Conservation (phyloP, 2,888 invertebrate genomes). For the Tubulanus polymorphus region DNA sequence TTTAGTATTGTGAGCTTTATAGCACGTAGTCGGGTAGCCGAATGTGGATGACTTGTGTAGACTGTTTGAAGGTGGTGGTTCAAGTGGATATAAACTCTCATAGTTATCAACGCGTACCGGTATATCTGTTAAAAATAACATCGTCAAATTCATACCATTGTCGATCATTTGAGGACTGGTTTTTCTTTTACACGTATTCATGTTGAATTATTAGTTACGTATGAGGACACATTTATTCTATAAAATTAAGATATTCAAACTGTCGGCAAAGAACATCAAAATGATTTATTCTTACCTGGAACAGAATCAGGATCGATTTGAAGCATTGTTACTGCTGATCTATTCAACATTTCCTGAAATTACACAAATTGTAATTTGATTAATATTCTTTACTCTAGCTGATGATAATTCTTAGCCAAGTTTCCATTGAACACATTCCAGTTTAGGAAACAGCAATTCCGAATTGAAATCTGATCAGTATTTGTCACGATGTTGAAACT, state of each 20-base stretch:
- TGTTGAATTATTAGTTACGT: too few relatives aligned
- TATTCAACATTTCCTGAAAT: constrained; percentile 65
- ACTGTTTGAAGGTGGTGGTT: constrained; percentile 58
- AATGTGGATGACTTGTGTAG: constrained; percentile 66
- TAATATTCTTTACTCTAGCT: too few relatives aligned
- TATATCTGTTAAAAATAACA: constrained; percentile 64
- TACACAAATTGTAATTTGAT: too few relatives aligned
- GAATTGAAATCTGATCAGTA: too few relatives aligned
- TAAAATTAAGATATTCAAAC: too few relatives aligned
- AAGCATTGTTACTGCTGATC: constrained; percentile 69
- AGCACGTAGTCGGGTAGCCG: constrained; percentile 76
- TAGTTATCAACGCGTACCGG: constrained; percentile 88
- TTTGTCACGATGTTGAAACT: too few relatives aligned
- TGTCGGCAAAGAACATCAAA: too few relatives aligned
- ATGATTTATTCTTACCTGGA: constrained; percentile 21
- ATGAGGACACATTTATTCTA: too few relatives aligned
- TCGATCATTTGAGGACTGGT: constrained; percentile 10
- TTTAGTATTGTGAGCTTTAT: constrained; percentile 67
- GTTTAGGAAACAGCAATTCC: too few relatives aligned
- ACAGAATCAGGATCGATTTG: constrained; percentile 62
- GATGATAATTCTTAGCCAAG: too few relatives aligned
- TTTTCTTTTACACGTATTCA: too few relatives aligned
- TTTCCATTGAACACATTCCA: too few relatives aligned
- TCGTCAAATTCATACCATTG: constrained; percentile 11
- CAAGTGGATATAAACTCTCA: constrained; percentile 80